These are phyloP conservation scores for Sebastes trivittatus DNA, from an alignment of 2,797 vertebrate species.

Conservation along the genomic window DNA sequence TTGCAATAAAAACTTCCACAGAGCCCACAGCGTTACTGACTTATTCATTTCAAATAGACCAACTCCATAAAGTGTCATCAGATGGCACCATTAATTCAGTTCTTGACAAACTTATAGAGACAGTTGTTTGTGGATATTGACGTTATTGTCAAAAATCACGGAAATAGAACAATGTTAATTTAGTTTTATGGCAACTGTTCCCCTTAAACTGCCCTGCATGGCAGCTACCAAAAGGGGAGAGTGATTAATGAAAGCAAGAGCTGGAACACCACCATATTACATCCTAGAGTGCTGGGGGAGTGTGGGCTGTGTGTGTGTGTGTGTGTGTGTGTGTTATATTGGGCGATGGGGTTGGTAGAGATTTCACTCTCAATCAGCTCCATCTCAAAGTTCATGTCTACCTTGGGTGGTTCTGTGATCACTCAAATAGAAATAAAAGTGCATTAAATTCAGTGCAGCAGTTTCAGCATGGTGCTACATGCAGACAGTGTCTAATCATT, in stretches of 20 bases:
- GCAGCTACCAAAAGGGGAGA: slow-evolving; percentile 37
- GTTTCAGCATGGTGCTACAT: not conserved
- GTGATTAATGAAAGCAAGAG: slow-evolving; percentile 54
- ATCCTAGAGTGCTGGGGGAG: slow-evolving; percentile 19
- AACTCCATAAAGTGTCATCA: not conserved
- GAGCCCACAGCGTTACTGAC: not conserved
- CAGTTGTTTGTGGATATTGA: not conserved
- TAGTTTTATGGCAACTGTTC: slow-evolving; percentile 28
- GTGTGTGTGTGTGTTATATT: not conserved
- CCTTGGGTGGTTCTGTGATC: slow-evolving; percentile 20
- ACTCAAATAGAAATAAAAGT: slow-evolving; percentile 31
- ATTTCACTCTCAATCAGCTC: slow-evolving; percentile 47
- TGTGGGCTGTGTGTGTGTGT: not conserved
- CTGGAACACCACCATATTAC: slow-evolving; percentile 59
- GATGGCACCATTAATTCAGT: not conserved
- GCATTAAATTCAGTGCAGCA: not conserved
- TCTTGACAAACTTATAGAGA: not conserved
- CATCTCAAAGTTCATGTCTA: slow-evolving; percentile 37
- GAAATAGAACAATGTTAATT: not conserved
- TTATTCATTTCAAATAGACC: not conserved
- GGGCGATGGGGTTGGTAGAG: not conserved
- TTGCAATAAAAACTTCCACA: slow-evolving; percentile 11
- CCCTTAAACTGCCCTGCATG: slow-evolving; percentile 33
- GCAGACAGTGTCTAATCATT: not conserved
- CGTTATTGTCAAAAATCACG: not conserved